These are phyloP conservation scores for Erpornis zantholeuca DNA, from an alignment of 2,113 vertebrate species.

Conservation along the genomic window DNA sequence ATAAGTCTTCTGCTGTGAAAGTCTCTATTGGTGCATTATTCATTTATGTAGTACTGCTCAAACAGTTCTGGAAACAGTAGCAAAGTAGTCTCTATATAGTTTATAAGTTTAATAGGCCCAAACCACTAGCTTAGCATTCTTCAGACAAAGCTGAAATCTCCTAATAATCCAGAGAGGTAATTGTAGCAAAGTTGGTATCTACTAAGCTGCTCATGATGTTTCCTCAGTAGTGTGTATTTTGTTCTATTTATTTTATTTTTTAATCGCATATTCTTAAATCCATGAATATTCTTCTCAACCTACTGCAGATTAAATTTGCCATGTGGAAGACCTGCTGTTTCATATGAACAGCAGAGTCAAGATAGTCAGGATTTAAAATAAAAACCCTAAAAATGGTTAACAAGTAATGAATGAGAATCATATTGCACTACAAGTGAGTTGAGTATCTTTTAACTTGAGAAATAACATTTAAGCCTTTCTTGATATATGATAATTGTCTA, in stretches of 20 bases:
- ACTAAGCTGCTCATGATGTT: background rate
- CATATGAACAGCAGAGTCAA: background rate
- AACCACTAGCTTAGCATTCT: constrained; percentile 80
- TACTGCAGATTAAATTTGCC: background rate
- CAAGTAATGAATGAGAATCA: background rate
- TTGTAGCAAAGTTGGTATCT: background rate
- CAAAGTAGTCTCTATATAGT: background rate
- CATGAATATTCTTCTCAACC: background rate
- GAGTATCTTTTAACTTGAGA: background rate
- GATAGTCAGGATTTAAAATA: background rate
- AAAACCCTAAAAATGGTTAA: background rate
- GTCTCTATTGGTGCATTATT: background rate
- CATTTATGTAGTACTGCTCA: background rate
- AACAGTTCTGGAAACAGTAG: background rate
- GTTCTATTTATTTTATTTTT: background rate
- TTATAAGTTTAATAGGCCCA: constrained; percentile 67
- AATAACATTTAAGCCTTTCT: background rate
- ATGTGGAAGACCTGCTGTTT: background rate
- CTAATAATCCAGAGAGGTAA: constrained; percentile 74
- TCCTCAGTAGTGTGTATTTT: background rate
- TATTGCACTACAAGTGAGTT: background rate
- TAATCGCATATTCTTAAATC: background rate
- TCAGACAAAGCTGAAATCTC: constrained; percentile 73
- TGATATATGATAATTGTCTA: background rate
- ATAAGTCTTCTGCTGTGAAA: constrained; percentile 6